Percentiles rank a stretch among this genome's conserved stretches.
phyloP scores from a whole-genome alignment of 2,797 vertebrate genomes.

The Peromyscus aztecus region DNA sequence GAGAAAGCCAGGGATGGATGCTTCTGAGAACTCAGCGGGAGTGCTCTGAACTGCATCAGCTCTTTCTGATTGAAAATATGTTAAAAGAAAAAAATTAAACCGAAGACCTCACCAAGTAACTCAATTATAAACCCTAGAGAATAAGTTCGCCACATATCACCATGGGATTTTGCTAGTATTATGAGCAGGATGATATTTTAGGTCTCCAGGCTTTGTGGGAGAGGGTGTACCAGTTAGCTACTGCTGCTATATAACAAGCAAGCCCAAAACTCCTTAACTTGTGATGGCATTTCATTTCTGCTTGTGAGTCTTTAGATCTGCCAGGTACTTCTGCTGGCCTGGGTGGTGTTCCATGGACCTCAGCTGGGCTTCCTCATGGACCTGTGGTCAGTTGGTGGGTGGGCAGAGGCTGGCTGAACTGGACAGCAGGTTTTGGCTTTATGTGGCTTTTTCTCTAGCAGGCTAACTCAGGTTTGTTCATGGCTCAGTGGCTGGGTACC shows the following conservation, averaged over 20 bases:
- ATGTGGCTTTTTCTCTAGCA: not conserved
- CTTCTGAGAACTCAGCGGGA: constrained; percentile 46
- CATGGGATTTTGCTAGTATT: accelerated
- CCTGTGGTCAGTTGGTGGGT: not conserved
- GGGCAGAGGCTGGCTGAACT: not conserved
- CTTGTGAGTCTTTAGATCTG: not conserved
- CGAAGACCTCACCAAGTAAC: constrained; percentile 22
- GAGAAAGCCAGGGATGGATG: constrained; percentile 7
- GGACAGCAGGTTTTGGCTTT: not conserved
- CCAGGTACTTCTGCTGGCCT: not conserved
- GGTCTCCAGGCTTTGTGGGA: not conserved
- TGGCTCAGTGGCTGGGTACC: not conserved
- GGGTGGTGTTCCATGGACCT: not conserved
- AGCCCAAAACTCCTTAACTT: not conserved
- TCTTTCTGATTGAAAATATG: constrained; percentile 68
- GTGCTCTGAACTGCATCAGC: constrained; percentile 11
- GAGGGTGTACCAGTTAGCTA: not conserved
- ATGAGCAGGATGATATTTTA: not conserved
- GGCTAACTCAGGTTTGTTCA: not conserved
- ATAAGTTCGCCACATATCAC: not conserved
- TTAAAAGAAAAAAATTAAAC: constrained; percentile 58
- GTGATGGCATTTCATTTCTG: not conserved
- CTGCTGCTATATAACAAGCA: not conserved
- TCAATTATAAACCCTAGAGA: not conserved
- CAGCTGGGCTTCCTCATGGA: not conserved